Evolutionary conservation across 1,140 invertebrate species (phyloP).

Genomic region (Listronotus oregonensis): DNA sequence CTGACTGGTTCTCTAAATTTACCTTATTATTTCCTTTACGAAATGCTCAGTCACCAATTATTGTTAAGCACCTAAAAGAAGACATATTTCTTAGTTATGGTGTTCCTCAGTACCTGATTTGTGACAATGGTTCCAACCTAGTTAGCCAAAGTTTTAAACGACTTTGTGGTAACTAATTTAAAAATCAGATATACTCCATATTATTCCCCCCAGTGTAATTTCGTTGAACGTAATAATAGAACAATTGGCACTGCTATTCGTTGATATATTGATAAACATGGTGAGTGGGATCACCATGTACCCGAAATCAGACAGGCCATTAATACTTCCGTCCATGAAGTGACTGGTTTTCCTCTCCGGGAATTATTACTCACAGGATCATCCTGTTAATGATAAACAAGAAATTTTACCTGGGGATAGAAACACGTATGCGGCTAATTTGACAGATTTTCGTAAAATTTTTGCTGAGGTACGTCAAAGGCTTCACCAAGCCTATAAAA

Average conservation of each 20-base stretch:
- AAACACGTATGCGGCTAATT: not conserved
- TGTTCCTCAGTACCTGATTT: not conserved
- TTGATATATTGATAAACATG: slow-evolving; percentile 29
- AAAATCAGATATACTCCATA: slow-evolving; percentile 24
- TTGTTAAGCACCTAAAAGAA: slow-evolving; percentile 39
- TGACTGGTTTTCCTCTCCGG: slow-evolving; percentile 16
- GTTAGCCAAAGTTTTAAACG: slow-evolving; percentile 3
- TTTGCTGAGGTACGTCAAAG: slow-evolving; percentile 13
- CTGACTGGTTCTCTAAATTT: no score
- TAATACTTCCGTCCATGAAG: slow-evolving; percentile 32
- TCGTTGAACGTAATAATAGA: slow-evolving; percentile 33
- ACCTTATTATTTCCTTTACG: no score
- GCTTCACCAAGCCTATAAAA: slow-evolving; percentile 27
- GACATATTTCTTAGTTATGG: slow-evolving; percentile 30
- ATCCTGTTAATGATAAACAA: not conserved
- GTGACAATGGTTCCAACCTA: slow-evolving; percentile 40
- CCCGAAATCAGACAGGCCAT: slow-evolving; percentile 23
- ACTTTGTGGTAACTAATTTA: slow-evolving; percentile 15
- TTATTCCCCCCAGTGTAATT: slow-evolving; percentile 30
- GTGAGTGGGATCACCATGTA: slow-evolving; percentile 25
- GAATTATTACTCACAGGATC: slow-evolving; percentile 26
- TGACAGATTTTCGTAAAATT: no score
- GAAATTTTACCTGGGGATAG: slow-evolving; percentile 16
- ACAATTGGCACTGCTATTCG: not conserved
- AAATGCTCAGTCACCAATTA: slow-evolving; percentile 13